Evolutionary conservation across 2,888 invertebrate genomes (phyloP).

Genomic region (Phorcus lineatus): DNA sequence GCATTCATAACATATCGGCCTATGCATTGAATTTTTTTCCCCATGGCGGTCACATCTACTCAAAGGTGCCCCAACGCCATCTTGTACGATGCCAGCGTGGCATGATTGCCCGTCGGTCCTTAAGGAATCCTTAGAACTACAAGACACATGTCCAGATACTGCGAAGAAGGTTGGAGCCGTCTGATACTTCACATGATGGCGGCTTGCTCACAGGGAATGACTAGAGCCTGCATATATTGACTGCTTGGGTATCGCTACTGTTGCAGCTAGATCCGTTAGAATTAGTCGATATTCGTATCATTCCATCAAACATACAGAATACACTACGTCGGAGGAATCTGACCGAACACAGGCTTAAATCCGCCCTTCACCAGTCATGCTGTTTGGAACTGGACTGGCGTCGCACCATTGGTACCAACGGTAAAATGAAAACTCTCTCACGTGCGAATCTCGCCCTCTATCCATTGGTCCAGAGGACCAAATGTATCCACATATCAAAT

Average conservation of each 20-base stretch:
- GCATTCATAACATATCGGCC: slow-evolving; percentile 85
- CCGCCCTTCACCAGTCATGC: too few species aligned
- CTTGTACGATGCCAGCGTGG: slow-evolving; percentile 5
- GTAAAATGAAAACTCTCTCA: too few species aligned
- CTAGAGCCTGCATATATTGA: slow-evolving; percentile 23
- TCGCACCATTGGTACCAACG: too few species aligned
- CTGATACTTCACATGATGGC: slow-evolving; percentile 22
- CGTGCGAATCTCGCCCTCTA: background rate
- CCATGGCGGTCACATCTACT: slow-evolving; percentile 60
- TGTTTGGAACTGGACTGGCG: too few species aligned
- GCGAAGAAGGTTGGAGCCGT: background rate
- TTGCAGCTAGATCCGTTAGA: background rate
- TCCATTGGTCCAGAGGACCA: background rate
- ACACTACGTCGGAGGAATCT: background rate
- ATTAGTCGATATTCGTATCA: background rate
- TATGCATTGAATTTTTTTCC: slow-evolving; percentile 77
- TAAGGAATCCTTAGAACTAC: background rate
- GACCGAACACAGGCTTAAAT: too few species aligned
- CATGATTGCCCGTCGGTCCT: slow-evolving; percentile 18
- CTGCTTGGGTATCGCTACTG: background rate
- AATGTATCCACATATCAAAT: slow-evolving; percentile 11
- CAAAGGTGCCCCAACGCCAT: slow-evolving; percentile 15
- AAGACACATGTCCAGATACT: background rate
- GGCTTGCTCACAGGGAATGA: background rate
- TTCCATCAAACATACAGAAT: background rate